Base-by-base conservation (phyloP, 2,888 invertebrate genomes). In the Drosophila paracracens region DNA sequence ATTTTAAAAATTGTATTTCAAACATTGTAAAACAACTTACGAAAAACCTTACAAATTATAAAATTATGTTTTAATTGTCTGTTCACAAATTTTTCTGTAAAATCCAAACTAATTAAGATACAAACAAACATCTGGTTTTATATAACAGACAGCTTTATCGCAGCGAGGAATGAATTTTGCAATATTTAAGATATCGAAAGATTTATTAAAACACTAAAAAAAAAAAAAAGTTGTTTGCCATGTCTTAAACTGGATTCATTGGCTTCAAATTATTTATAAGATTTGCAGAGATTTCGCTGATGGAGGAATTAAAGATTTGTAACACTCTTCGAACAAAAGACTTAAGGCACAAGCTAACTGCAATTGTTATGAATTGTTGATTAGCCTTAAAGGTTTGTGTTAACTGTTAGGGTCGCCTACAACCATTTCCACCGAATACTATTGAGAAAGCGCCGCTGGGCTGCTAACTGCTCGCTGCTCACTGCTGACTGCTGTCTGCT, bases 381-480 rank as follows among this genome's bases (percentile, higher is more conserved):
- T 31, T 38, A 31, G 52, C 25, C 38, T 31, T 27, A 25, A 54
- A 29, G 52, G 38, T 54, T 21, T 46, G 16, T 16, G 16, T 46
- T 16, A 46, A 25, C 36, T 36, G 27, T 46, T 64, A 63, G 68
- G 75, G 79, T 71, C 78, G 53, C 33, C 50, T 48, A 58, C 61
- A 54, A 62, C 27, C 68, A 78, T 69, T 75, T 78, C 79, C 72
- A 75, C 75, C 38, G 75, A 29, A 67, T 48, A 38, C 25, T 21
- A 62, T 60, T 79, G 67, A 68, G 78, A 78, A 78, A 78, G 79
- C 64, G 79, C 61, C 62, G 65, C 38, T 70, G 71, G 63, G 70
- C 58, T 27, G 31, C 29, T 21, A 48, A 43, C 29, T 51, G 27
- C 50, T 53, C 4, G 27, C 29, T 36, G 54, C 62, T 46, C 8